Evolutionary conservation across 2,113 vertebrate species (phyloP), one percentile per base, ranked within the genome.

Genomic region (Tetraodon nigroviridis): DNA sequence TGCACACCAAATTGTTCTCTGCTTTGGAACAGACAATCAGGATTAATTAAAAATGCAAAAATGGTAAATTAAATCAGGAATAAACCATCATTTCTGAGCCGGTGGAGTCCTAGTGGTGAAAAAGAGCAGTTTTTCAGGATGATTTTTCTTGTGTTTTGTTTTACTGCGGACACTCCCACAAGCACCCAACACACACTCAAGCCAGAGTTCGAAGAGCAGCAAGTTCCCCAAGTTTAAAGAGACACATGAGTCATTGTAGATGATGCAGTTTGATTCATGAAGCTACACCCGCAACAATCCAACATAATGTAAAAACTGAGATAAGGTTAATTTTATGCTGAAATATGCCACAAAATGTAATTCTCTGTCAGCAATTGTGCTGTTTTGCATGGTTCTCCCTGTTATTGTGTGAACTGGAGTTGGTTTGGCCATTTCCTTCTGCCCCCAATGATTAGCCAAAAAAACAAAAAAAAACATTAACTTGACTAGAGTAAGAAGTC

Each of bases 31-130:
- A 76, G 71, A 45, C 75, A 69, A 67, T 55, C 57, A 24, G 68
- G 76, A 83, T 66, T 61, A 79, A 78, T 71, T 66, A 54, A 42
- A 64, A 61, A 66, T 61, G 2, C 58, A 58, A 37, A 46, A 61
- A 71, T 80, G 63, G 72, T 78, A 75, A 76, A 80, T 75, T 79
- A 81, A 83, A 87, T 80, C 70, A 66, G 78, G 69, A 75, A 73
- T 75, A 82, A 77, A 37, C 64, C 32, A 10, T n/a, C 13, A 29
- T 45, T 42, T 76, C 44, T 29, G 51, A n/a, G n/a, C 32, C 10
- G 32, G 32, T 37, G 32, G 32, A 37, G 10, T 12, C 12, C 7
- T 37, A 37, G 8, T 37, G 32, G 32, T 11, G 32, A 37, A 37
- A 12, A 7, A 37, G n/a, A 32, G 32, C 2, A 10, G 8, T 37